Percentiles rank a stretch among this genome's conserved stretches.
Evolutionary conservation across 2,888 invertebrate genomes (phyloP).

Genomic region (Danaus chrysippus): DNA sequence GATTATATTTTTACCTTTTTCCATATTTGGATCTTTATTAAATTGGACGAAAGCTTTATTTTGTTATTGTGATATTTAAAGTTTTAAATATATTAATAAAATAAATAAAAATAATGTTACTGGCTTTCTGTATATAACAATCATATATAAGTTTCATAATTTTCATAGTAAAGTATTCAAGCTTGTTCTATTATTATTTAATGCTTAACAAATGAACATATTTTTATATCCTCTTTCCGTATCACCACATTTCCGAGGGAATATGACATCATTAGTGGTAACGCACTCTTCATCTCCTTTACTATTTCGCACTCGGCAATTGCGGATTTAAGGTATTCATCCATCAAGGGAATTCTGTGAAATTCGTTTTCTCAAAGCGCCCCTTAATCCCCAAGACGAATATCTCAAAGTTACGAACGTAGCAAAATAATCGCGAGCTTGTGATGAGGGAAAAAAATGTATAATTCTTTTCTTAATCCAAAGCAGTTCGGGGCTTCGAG

Average conservation of each 20-base stretch:
- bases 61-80: too few species aligned
- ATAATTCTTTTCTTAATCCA: slow-evolving; percentile 75
- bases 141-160: slow-evolving; percentile 13
- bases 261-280: slow-evolving; percentile 48
- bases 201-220: slow-evolving; percentile 21
- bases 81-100: too few species aligned
- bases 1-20: too few species aligned
- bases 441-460: slow-evolving; percentile 67
- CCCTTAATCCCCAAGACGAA: slow-evolving; percentile 75
- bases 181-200: slow-evolving; percentile 15
- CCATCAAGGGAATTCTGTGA: slow-evolving; percentile 70
- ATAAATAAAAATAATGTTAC: neutral
- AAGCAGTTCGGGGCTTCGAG: slow-evolving; percentile 49
- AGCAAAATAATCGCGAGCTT: slow-evolving; percentile 69
- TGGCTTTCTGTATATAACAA: slow-evolving; percentile 9
- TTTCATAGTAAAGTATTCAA: slow-evolving; percentile 13
- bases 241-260: slow-evolving; percentile 20
- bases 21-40: too few species aligned
- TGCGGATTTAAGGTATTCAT: slow-evolving; percentile 70
- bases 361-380: slow-evolving; percentile 65
- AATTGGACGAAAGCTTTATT: too few species aligned
- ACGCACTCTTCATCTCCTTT: slow-evolving; percentile 49
- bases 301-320: slow-evolving; percentile 64
- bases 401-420: slow-evolving; percentile 72
- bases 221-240: slow-evolving; percentile 17